phyloP scores from a whole-genome alignment of 2,113 vertebrate genomes.

The Herpailurus yagouaroundi region DNA sequence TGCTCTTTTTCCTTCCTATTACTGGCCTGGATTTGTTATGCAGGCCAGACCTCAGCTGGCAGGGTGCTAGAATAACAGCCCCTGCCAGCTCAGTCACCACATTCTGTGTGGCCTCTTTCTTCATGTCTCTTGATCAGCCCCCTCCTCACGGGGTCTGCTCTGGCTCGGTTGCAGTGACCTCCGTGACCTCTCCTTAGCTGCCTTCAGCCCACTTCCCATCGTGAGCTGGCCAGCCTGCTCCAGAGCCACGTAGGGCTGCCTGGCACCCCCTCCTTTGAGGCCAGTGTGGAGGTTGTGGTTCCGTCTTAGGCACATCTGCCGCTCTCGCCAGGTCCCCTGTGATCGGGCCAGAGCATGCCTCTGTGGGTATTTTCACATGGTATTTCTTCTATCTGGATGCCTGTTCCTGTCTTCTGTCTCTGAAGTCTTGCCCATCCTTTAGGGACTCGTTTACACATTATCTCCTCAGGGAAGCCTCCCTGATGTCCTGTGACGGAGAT shows the following conservation, averaged over 20 bases:
- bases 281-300: background rate
- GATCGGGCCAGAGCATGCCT: background rate
- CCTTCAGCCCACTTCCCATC: background rate
- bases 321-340: background rate
- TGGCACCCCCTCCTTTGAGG: background rate
- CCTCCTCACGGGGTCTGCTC: background rate
- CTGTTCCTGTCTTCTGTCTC: background rate
- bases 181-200: background rate
- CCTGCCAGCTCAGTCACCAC: background rate
- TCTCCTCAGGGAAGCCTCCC: background rate
- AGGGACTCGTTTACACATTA: background rate
- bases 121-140: background rate
- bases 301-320: background rate
- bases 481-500: background rate
- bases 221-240: background rate
- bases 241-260: background rate
- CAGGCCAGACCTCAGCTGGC: background rate
- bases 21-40: background rate
- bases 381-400: background rate
- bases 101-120: background rate
- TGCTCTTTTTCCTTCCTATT: rapidly evolving
- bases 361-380: background rate
- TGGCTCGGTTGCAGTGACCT: background rate
- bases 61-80: background rate
- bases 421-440: background rate